phyloP scores from a whole-genome alignment of 2,797 vertebrate species.

The Cuculus canorus region DNA sequence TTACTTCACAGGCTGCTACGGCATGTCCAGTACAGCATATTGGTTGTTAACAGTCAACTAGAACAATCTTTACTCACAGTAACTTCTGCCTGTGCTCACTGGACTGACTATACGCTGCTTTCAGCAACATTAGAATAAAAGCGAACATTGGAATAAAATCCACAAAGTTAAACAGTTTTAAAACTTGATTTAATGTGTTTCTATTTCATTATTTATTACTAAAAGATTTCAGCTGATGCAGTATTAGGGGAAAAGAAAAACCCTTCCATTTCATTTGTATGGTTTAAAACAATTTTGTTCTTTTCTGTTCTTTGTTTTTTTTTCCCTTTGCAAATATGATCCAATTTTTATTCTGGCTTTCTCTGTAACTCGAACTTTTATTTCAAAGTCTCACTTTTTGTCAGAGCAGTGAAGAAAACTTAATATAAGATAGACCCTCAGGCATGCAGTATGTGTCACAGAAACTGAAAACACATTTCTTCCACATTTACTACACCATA shows the following conservation, averaged over 20 bases:
- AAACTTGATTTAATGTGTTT: background rate
- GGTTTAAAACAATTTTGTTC: background rate
- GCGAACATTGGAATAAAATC: background rate
- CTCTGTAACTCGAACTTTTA: background rate
- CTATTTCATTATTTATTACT: background rate
- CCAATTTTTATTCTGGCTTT: conserved; percentile 18
- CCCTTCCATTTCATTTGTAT: background rate
- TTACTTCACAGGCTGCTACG: background rate
- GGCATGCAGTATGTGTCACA: conserved; percentile 23
- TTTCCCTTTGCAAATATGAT: conserved; percentile 17
- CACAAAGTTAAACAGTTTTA: background rate
- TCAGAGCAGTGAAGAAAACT: conserved; percentile 19
- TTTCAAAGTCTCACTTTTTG: conserved; percentile 17
- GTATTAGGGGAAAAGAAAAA: background rate
- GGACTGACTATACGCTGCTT: background rate
- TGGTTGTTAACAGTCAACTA: background rate
- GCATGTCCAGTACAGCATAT: too few species aligned
- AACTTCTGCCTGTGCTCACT: background rate
- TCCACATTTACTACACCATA: conserved; percentile 28
- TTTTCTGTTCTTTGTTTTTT: background rate
- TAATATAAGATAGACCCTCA: conserved; percentile 45
- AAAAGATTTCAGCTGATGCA: background rate
- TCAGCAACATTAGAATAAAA: background rate
- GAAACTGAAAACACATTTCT: conserved; percentile 62
- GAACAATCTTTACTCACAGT: background rate